A percentile compares a stretch with the other conserved stretches of the same genome.
Conservation (phyloP, 2,113 vertebrate genomes). For the Esox niger region DNA sequence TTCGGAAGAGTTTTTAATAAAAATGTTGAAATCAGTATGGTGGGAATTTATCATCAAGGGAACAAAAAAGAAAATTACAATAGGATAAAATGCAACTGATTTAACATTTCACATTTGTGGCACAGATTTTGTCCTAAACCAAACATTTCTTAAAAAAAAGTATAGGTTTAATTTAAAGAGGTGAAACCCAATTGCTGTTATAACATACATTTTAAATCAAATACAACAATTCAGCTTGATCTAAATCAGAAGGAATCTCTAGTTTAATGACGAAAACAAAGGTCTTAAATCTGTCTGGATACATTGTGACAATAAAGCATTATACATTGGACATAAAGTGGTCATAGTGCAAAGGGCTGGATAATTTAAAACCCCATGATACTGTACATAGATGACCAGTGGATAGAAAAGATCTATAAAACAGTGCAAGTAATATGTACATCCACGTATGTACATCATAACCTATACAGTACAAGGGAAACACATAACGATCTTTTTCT, state of each 20-base stretch:
- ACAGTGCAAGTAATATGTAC: constrained; percentile 63
- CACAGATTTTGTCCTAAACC: constrained; percentile 1
- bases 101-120: constrained; percentile 45
- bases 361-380: constrained; percentile 26
- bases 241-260: not conserved
- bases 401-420: constrained; percentile 58
- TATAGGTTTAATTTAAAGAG: not conserved
- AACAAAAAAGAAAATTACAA: constrained; percentile 18
- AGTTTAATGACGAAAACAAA: constrained; percentile 8
- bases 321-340: constrained; percentile 32
- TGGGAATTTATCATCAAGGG: constrained; percentile 4
- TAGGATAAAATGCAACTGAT: constrained; percentile 7
- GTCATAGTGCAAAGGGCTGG: constrained; percentile 56
- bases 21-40: constrained; percentile 36
- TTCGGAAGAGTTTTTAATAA: constrained; percentile 21
- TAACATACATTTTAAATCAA: not conserved
- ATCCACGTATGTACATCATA: constrained; percentile 24
- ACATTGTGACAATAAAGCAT: constrained; percentile 17
- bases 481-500: not conserved
- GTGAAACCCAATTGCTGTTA: constrained; percentile 7
- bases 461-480: not conserved
- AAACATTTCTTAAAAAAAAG: constrained; percentile 1
- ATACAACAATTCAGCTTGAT: not conserved
- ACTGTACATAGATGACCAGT: constrained; percentile 47
- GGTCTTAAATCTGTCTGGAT: constrained; percentile 14